Percentiles rank a stretch among this genome's conserved stretches.
Evolutionary conservation across 2,888 invertebrate species (phyloP).

Genomic region (Dyspetes luteomarginatus): DNA sequence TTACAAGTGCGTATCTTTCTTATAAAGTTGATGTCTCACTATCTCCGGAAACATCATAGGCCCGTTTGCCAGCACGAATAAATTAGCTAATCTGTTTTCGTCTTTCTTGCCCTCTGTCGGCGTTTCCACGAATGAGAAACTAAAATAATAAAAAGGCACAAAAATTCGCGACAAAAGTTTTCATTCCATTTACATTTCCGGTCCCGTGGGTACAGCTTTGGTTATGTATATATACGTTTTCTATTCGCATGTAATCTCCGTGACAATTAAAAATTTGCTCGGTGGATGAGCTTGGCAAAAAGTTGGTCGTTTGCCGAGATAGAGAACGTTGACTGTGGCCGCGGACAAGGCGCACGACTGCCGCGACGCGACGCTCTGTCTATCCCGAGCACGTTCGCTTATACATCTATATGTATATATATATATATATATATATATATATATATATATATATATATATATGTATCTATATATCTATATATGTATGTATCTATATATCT

Average conservation of each 20-base stretch:
- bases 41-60: constrained; percentile 1
- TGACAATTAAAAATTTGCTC: not conserved
- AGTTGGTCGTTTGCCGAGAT: not conserved
- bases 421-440: not conserved
- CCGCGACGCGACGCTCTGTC: constrained; percentile 60
- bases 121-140: not conserved
- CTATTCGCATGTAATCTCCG: not conserved
- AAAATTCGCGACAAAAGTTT: constrained; percentile 5
- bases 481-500: not conserved
- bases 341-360: not conserved
- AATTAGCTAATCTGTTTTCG: constrained; percentile 38
- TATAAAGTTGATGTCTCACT: not conserved
- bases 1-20: not conserved
- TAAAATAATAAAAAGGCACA: constrained; percentile 5
- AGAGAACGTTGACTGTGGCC: not conserved
- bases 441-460: not conserved
- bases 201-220: not conserved
- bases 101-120: not conserved
- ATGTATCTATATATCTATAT: not conserved
- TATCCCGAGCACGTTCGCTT: constrained; percentile 42
- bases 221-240: not conserved
- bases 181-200: not conserved
- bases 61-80: constrained; percentile 1
- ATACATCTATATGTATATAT: not conserved
- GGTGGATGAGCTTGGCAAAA: not conserved